Evolutionary conservation across 2,888 invertebrate genomes (phyloP).

Genomic region (Geophilus truncorum): DNA sequence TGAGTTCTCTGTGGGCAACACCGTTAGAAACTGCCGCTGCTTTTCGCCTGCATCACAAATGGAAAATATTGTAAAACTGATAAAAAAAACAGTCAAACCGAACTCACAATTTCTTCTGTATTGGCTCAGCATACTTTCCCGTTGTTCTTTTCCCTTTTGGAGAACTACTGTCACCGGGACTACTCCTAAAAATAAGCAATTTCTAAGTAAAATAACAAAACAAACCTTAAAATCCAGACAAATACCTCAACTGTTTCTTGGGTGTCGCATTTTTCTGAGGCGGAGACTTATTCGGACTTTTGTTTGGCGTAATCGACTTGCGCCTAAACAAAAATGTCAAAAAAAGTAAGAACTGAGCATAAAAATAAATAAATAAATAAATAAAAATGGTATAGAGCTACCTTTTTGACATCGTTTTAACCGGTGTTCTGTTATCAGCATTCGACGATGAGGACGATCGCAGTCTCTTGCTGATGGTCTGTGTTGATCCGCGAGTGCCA

Average conservation of each 20-base stretch:
- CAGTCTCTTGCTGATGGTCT: not conserved
- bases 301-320: not conserved
- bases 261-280: not conserved
- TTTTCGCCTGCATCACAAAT: conserved; percentile 18
- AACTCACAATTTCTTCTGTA: not conserved
- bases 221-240: too few relatives aligned
- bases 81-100: too few relatives aligned
- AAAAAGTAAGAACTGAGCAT: not conserved
- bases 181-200: not conserved
- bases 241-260: not conserved
- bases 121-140: not conserved
- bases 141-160: not conserved
- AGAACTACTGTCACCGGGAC: not conserved
- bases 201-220: not conserved
- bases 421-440: not conserved
- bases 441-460: not conserved
- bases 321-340: not conserved
- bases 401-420: not conserved
- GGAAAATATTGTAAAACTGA: not conserved
- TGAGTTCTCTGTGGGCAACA: not conserved
- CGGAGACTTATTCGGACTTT: not conserved
- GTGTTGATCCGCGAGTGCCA: not conserved
- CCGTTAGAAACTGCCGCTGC: conserved; percentile 30
- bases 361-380: not conserved
- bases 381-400: not conserved